A percentile compares a stretch with the other conserved stretches of the same genome.
Evolutionary conservation across 1,140 invertebrate species (phyloP).

Genomic region (Drosophila subpulchrella): DNA sequence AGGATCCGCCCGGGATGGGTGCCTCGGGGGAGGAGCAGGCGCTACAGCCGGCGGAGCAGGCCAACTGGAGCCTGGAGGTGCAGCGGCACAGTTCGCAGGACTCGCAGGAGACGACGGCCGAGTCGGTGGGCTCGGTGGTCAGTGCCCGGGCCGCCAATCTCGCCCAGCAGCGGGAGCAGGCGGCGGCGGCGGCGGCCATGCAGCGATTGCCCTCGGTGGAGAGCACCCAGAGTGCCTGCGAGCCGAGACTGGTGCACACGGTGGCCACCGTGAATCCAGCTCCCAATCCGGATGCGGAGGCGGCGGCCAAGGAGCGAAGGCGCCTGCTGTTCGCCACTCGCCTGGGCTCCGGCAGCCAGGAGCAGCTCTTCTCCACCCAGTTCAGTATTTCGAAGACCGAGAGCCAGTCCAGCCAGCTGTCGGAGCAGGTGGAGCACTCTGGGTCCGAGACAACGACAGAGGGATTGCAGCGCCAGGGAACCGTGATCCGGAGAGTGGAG

Average conservation of each 20-base stretch:
- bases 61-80: conserved; percentile 75
- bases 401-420: conserved; percentile 85
- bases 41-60: conserved; percentile 28
- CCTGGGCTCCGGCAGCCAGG: conserved; percentile 84
- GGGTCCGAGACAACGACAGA: conserved; percentile 32
- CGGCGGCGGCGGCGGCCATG: conserved; percentile 51
- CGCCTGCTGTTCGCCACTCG: conserved; percentile 84
- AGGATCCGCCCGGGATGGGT: conserved; percentile 32
- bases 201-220: conserved; percentile 70
- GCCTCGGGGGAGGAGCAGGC: not conserved
- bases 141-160: conserved; percentile 61
- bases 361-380: conserved; percentile 85
- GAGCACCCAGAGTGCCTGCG: conserved; percentile 71
- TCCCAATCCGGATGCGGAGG: conserved; percentile 31
- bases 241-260: conserved; percentile 64
- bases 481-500: conserved; percentile 66
- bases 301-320: conserved; percentile 75
- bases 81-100: conserved; percentile 78
- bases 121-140: conserved; percentile 60
- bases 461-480: conserved; percentile 71
- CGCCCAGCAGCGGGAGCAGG: conserved; percentile 42
- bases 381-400: conserved; percentile 85
- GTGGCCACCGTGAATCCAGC: conserved; percentile 64
- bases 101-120: conserved; percentile 65
- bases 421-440: conserved; percentile 78